Percentiles rank a stretch among this genome's conserved stretches.
phyloP scores from a whole-genome alignment of 2,797 vertebrate species.

The Menidia menidia region DNA sequence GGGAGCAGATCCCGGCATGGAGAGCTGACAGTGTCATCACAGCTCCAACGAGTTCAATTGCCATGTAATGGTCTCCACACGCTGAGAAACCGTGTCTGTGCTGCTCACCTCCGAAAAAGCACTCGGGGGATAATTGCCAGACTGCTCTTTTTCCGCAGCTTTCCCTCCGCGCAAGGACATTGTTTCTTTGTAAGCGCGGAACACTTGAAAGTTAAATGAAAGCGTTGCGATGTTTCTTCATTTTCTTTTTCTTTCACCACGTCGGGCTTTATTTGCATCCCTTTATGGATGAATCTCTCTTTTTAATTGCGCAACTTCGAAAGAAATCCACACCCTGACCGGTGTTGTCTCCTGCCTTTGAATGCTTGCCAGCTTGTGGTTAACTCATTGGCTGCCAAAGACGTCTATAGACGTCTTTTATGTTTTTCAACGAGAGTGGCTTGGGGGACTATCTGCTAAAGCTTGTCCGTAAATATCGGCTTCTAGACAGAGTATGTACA shows the following conservation, averaged over 20 bases:
- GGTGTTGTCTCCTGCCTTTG: background rate
- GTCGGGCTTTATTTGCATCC: background rate
- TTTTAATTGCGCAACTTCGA: background rate
- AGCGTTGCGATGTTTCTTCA: conserved; percentile 9
- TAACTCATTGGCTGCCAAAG: too few species aligned
- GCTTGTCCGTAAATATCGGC: too few species aligned
- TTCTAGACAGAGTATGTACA: too few species aligned
- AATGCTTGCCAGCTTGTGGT: background rate
- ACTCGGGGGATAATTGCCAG: conserved; percentile 47
- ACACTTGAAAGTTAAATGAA: conserved; percentile 14
- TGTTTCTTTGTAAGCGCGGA: conserved; percentile 51
- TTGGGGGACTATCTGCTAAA: too few species aligned
- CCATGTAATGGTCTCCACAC: conserved; percentile 7
- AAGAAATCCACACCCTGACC: background rate
- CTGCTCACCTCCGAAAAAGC: conserved; percentile 32
- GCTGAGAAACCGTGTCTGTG: conserved; percentile 19
- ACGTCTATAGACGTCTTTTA: too few species aligned
- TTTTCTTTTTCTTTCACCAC: background rate
- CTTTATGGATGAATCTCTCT: background rate
- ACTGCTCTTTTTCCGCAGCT: conserved; percentile 22
- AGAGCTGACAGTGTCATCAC: conserved; percentile 41
- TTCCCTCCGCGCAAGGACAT: conserved; percentile 18
- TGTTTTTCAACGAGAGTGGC: too few species aligned
- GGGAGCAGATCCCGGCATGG: conserved; percentile 17
- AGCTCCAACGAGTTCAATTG: conserved; percentile 40